Evolutionary conservation across 1,140 invertebrate species (phyloP), one percentile per base, ranked within the genome.

Genomic region (Papilio polyxenes): DNA sequence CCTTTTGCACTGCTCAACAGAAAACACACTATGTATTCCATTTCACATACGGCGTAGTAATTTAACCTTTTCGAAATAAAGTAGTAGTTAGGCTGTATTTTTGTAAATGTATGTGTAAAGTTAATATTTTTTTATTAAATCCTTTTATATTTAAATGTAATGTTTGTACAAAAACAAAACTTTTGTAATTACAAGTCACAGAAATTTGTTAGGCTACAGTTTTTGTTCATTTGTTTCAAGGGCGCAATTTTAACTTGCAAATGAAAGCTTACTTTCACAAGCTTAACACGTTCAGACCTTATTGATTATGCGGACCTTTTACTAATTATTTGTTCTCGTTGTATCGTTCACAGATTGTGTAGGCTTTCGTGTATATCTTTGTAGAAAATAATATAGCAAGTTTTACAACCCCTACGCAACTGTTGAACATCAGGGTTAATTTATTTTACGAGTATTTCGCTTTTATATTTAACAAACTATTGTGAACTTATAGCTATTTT

Each of bases 181-280:
- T 72, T 72, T 72, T 72, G 65, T 72, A 72, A 72, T 72, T 9
- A 72, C 31, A 37, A 72, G 65, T 72, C 65, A 40, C 31, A 37
- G 65, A 72, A 31, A 72, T 72, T 72, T 65, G 62, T 65, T 72
- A 72, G 31, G 37, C 65, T 72, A 72, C 17, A 72, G 23, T 37
- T 72, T 65, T 37, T 31, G 37, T 15, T 72, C 31, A 37, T 37
- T 15, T 72, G 11, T 37, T 72, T 31, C 48, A 51, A 77, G 44
- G 23, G n/a, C 23, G 17, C 51, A 51, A 77, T 77, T 53, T 77
- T 77, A 77, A 77, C 75, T 77, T 77, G 49, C 49, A 77, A 77
- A 77, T 56, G 75, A 77, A 56, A 51, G 20, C 49, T 49, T 77
- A 77, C 49, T 31, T 76, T 77, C 20, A 53, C 31, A 72, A 72